phyloP scores from a whole-genome alignment of 2,797 vertebrate species.

The Periparus ater region DNA sequence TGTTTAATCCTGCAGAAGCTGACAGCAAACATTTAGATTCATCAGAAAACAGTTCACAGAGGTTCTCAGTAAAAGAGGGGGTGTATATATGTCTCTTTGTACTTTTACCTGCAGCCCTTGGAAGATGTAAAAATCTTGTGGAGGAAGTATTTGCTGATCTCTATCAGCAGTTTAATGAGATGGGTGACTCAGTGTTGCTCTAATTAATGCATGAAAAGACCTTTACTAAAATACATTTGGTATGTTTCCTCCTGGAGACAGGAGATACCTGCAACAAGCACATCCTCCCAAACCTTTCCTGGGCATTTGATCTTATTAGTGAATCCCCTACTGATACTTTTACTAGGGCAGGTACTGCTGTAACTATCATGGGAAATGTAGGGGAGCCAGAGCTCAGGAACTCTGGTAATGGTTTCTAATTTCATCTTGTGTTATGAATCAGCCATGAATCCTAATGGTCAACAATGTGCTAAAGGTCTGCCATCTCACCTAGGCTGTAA shows the following conservation, averaged over 20 bases:
- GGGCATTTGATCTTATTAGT: background rate
- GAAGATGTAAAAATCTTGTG: background rate
- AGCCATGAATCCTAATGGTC: background rate
- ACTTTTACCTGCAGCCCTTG: background rate
- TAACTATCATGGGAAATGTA: background rate
- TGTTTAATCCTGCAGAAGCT: background rate
- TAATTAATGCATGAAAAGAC: constrained; percentile 35
- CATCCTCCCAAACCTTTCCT: constrained; percentile 10
- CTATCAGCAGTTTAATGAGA: constrained; percentile 10
- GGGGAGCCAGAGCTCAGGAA: background rate
- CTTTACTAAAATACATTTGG: constrained; percentile 34
- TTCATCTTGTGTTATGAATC: background rate
- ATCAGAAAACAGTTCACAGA: background rate
- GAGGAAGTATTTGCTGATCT: constrained; percentile 19
- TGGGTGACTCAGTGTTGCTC: constrained; percentile 33
- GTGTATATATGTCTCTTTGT: background rate
- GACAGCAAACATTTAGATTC: background rate
- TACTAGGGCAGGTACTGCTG: background rate
- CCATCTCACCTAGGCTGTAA: background rate
- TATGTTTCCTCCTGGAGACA: constrained; percentile 9
- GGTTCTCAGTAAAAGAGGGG: background rate
- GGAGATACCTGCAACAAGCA: background rate
- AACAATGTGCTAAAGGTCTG: background rate
- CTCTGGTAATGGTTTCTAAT: background rate
- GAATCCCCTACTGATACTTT: background rate